A percentile compares a stretch with the other conserved stretches of the same genome.
phyloP scores from a whole-genome alignment of 2,888 invertebrate species.

The Limenitis camilla region DNA sequence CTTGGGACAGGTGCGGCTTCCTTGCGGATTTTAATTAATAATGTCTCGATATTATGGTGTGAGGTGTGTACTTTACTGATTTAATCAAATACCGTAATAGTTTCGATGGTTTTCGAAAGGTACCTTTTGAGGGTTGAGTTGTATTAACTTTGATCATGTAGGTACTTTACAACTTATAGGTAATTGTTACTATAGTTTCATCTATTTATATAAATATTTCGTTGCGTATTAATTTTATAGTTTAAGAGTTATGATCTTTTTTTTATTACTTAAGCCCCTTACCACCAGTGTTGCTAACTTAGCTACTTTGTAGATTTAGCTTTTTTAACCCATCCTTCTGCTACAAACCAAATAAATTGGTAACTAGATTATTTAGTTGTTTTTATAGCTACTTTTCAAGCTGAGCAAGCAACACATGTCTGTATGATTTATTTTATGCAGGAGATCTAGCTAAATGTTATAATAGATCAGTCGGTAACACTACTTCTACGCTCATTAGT shows the following conservation, averaged over 20 bases:
- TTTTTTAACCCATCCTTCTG: not conserved
- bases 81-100: conserved; percentile 31
- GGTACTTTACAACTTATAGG: not conserved
- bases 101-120: conserved; percentile 17
- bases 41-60: conserved; percentile 55
- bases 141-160: not conserved
- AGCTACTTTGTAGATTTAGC: not conserved
- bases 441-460: too few species aligned
- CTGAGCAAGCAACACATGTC: too few species aligned
- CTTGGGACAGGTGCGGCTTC: conserved; percentile 66
- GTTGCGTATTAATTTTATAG: too few species aligned
- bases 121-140: conserved; percentile 2
- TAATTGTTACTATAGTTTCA: not conserved
- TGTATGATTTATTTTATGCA: too few species aligned
- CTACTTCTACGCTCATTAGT: too few species aligned
- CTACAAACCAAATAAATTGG: too few species aligned
- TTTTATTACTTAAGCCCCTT: too few species aligned
- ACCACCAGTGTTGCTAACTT: too few species aligned
- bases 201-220: not conserved
- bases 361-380: too few species aligned
- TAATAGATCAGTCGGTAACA: too few species aligned
- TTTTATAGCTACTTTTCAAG: too few species aligned
- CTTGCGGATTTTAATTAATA: conserved; percentile 68
- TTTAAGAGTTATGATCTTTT: too few species aligned
- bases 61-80: conserved; percentile 41